A percentile compares a stretch with the other conserved stretches of the same genome.
phyloP scores from a whole-genome alignment of 1,140 invertebrate genomes.

The Lamellibrachia luymesi region DNA sequence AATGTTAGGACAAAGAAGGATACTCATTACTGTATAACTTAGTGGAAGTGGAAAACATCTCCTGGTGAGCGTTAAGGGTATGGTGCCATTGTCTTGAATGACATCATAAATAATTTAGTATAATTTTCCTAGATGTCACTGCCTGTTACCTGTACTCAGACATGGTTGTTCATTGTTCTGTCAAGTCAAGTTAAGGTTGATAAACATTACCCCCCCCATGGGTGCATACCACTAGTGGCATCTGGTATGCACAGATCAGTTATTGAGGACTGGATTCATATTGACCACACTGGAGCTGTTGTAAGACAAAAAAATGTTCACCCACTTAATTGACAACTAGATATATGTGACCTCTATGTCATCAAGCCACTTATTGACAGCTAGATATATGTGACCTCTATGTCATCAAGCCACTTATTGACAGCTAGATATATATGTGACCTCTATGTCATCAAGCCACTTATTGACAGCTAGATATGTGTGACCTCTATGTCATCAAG shows the following conservation, averaged over 20 bases:
- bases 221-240: neutral
- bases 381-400: too few species aligned
- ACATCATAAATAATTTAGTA: neutral
- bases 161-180: neutral
- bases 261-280: neutral
- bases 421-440: too few species aligned
- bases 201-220: neutral
- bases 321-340: neutral
- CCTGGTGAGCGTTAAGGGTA: neutral
- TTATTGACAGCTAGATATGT: too few species aligned
- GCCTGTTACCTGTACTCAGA: too few species aligned
- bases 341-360: too few species aligned
- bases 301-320: neutral
- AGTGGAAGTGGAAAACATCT: neutral
- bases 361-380: too few species aligned
- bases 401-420: too few species aligned
- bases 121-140: neutral
- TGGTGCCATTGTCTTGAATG: neutral
- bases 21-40: neutral
- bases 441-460: too few species aligned
- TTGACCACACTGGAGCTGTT: neutral
- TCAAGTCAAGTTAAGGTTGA: too few species aligned
- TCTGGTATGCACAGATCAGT: neutral
- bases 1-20: neutral
- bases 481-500: too few species aligned